phyloP scores from a whole-genome alignment of 2,113 vertebrate genomes.

The Oreotrochilus melanogaster region DNA sequence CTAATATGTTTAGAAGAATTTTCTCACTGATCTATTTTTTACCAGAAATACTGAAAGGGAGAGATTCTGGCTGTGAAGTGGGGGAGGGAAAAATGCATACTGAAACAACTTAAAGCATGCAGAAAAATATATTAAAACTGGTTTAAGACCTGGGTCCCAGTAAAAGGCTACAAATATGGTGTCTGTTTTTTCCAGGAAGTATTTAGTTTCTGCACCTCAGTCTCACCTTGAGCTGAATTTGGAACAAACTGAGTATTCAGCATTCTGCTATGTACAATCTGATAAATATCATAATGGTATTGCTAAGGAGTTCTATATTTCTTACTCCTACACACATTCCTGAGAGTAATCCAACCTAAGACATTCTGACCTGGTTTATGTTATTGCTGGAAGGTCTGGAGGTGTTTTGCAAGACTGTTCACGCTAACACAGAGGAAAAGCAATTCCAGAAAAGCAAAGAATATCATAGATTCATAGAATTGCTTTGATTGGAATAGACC shows the following conservation, averaged over 20 bases:
- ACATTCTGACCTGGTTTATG: not conserved
- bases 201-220: not conserved
- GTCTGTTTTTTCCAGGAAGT: not conserved
- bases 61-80: not conserved
- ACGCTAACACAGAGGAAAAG: not conserved
- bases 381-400: not conserved
- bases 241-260: not conserved
- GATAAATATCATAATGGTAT: not conserved
- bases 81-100: not conserved
- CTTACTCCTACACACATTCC: not conserved
- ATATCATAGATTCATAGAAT: not conserved
- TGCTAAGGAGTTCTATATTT: not conserved
- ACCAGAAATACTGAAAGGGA: not conserved
- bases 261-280: not conserved
- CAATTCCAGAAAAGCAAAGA: not conserved
- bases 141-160: not conserved
- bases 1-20: conserved; percentile 22
- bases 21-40: conserved; percentile 20
- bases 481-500: too few relatives aligned
- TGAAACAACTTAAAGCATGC: not conserved
- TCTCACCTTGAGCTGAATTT: not conserved
- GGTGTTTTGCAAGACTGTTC: not conserved
- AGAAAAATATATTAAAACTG: not conserved
- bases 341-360: not conserved
- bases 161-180: not conserved